Percentiles rank a stretch among this genome's conserved stretches.
Evolutionary conservation across 2,888 invertebrate genomes (phyloP).

Genomic region (Tetragonisca angustula): DNA sequence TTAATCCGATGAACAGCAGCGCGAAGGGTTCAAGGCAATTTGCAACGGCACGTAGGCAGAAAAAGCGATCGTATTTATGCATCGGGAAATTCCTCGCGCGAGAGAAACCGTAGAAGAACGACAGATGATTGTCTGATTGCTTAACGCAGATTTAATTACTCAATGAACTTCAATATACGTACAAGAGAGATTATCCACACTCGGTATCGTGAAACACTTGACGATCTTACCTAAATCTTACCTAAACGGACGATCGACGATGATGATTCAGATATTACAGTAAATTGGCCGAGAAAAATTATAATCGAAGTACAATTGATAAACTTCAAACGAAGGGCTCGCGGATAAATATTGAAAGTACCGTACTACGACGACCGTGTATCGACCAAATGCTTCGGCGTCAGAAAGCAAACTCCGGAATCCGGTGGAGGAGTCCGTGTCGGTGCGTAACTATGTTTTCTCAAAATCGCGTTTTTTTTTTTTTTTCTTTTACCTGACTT

Average conservation of each 20-base stretch:
- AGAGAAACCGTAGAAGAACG: background rate
- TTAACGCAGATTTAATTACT: background rate
- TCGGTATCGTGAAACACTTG: background rate
- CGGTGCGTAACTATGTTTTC: background rate
- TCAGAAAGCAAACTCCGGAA: slow-evolving; percentile 22
- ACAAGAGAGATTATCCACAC: background rate
- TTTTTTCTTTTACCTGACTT: slow-evolving; percentile 62
- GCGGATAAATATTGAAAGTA: background rate
- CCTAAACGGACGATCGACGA: background rate
- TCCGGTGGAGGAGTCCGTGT: background rate
- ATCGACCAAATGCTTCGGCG: slow-evolving; percentile 26
- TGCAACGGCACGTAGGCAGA: slow-evolving; percentile 34
- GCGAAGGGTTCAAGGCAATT: slow-evolving; percentile 59
- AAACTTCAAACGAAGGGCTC: too few species aligned
- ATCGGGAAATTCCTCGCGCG: slow-evolving; percentile 3
- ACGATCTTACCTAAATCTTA: slow-evolving; percentile 23
- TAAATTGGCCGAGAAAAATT: background rate
- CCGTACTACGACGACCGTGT: background rate
- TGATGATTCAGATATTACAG: background rate
- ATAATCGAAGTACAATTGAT: background rate
- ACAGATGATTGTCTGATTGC: background rate
- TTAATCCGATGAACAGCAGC: slow-evolving; percentile 67
- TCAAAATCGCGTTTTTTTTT: slow-evolving; percentile 36
- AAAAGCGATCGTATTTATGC: slow-evolving; percentile 38
- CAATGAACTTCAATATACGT: background rate